Evolutionary conservation across 1,140 invertebrate genomes (phyloP).

Genomic region (Polypedilum pembai): DNA sequence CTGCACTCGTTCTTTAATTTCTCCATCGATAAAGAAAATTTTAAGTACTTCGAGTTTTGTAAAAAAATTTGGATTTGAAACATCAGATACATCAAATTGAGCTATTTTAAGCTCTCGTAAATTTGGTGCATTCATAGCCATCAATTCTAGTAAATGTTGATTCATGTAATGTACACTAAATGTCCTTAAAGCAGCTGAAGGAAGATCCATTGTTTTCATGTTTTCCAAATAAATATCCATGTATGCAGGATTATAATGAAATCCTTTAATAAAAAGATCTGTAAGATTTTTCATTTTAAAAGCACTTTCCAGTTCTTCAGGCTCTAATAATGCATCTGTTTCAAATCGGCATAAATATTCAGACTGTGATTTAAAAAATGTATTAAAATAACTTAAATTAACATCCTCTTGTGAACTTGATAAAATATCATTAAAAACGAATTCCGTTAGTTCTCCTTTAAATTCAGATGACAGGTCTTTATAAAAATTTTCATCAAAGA

Average conservation of each 20-base stretch:
- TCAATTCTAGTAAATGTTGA: background rate
- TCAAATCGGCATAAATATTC: background rate
- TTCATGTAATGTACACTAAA: background rate
- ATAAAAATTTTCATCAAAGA: background rate
- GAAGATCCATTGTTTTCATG: background rate
- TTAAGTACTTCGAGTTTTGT: background rate
- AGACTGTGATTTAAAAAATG: background rate
- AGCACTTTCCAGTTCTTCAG: background rate
- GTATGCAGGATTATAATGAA: background rate
- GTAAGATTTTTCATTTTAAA: background rate
- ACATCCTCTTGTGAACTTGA: background rate
- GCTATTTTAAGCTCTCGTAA: background rate
- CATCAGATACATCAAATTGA: background rate
- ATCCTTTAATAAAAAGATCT: background rate
- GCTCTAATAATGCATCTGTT: background rate
- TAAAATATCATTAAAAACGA: slow-evolving; percentile 5
- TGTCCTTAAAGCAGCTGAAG: background rate
- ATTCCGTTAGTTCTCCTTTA: background rate
- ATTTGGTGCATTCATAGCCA: slow-evolving; percentile 1
- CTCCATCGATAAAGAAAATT: background rate
- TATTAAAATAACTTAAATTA: background rate
- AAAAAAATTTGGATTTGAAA: background rate
- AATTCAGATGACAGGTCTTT: background rate
- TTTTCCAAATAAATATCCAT: background rate
- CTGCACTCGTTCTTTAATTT: background rate